Evolutionary conservation across 2,113 vertebrate species (phyloP), one percentile per base, ranked within the genome.

Genomic region (Podarcis raffonei): DNA sequence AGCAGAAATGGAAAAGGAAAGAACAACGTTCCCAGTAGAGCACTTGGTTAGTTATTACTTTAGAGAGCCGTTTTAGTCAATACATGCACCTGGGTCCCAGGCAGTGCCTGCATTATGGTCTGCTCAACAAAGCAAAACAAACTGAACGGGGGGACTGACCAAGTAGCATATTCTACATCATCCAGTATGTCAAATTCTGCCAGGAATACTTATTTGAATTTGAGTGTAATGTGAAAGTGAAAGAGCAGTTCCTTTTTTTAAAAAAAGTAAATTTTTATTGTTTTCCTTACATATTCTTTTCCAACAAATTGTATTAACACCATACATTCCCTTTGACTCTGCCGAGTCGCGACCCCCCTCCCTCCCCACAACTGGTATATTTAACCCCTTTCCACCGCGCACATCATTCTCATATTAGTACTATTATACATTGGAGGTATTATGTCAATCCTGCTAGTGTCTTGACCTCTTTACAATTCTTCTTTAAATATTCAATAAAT

Each of bases 51-150:
- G 35, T 88, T 88, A 88, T 88, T 88, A 83, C 27, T 82, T 65
- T 66, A 91, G 93, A 95, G 88, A 94, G 89, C 90, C 92, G 9
- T 95, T 95, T 95, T 93, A 95, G 92, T 94, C 90, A 90, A 93
- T 94, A 92, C 68, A 69, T 95, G 92, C 95, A 95, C 93, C 95
- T 96, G 94, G 94, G 91, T 92, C 90, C 80, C 1, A 0, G 85
- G 89, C 90, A 32, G 53, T 0, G n/a, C 48, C 91, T 92, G 84
- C 53, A 59, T 25, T 1, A 88, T 93, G 59, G 0, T 0, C 89
- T 81, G 68, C 68, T 25, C 59, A 0, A 0, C 81, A 86, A 79
- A 84, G 37, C n/a, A 89, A 68, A 0, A 0, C 30, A 74, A 90
- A 16, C 80, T 86, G 22, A 39, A 71, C 16, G n/a, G 53, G 25